phyloP scores from a whole-genome alignment of 1,140 invertebrate species.

The Cephus cinctus region DNA sequence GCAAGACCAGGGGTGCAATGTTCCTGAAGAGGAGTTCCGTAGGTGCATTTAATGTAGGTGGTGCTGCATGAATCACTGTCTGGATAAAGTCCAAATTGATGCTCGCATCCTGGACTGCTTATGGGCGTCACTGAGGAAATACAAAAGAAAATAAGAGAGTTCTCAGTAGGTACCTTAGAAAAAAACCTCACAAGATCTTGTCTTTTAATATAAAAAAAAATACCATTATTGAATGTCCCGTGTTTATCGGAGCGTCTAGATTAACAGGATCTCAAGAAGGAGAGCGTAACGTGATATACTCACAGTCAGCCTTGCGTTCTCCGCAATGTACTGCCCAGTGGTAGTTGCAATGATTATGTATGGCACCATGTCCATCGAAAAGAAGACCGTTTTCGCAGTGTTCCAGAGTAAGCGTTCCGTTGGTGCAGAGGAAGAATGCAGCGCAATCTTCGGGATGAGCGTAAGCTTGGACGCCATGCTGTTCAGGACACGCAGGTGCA shows the following conservation, averaged over 20 bases:
- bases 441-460: conserved; percentile 82
- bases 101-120: conserved; percentile 79
- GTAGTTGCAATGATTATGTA: conserved; percentile 92
- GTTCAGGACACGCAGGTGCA: conserved; percentile 66
- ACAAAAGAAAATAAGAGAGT: background rate
- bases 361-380: conserved; percentile 84
- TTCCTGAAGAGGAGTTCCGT: conserved; percentile 75
- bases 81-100: conserved; percentile 85
- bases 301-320: conserved; percentile 78
- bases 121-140: conserved; percentile 70
- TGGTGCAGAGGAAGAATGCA: conserved; percentile 87
- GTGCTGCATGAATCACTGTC: conserved; percentile 78
- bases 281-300: conserved; percentile 44
- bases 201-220: too few species aligned
- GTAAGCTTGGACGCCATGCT: conserved; percentile 73
- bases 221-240: too few species aligned
- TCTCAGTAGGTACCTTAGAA: too few species aligned
- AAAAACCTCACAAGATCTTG: too few species aligned
- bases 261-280: too few species aligned
- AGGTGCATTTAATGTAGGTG: conserved; percentile 82
- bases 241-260: too few species aligned
- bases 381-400: conserved; percentile 89
- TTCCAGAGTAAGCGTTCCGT: conserved; percentile 86
- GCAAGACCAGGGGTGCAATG: conserved; percentile 83
- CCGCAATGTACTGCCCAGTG: conserved; percentile 89